phyloP scores from a whole-genome alignment of 35 echinoderm and acorn worm genomes.

The Apostichopus californicus region DNA sequence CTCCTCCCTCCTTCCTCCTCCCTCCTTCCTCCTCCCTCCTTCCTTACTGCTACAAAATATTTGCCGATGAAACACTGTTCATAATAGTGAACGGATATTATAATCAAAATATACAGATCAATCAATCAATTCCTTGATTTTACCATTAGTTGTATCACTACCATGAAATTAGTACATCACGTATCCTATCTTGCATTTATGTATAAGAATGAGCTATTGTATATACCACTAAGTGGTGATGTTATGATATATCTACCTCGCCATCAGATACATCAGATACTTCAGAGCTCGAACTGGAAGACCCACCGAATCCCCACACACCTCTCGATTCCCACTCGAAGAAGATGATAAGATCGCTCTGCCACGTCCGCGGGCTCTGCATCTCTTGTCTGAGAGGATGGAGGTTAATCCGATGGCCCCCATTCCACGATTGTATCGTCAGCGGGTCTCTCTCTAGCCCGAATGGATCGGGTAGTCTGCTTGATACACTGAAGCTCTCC shows the following conservation, averaged over 20 bases:
- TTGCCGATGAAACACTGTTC: too few relatives aligned
- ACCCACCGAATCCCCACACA: neutral
- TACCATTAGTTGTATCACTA: too few relatives aligned
- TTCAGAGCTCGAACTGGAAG: neutral
- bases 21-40: too few relatives aligned
- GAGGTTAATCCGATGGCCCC: constrained; percentile 8
- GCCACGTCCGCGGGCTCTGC: neutral
- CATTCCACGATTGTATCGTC: constrained; percentile 15
- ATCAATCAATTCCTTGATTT: too few relatives aligned
- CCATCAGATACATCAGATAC: neutral
- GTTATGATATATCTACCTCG: neutral
- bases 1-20: too few relatives aligned
- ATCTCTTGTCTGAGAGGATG: neutral
- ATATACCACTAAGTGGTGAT: neutral
- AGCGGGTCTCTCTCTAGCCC: neutral
- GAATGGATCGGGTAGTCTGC: neutral
- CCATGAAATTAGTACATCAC: too few relatives aligned
- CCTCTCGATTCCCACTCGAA: constrained; percentile 3
- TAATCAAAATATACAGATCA: too few relatives aligned
- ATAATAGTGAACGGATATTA: too few relatives aligned
- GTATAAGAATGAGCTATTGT: neutral
- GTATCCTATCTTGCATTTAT: too few relatives aligned
- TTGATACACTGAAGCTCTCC: constrained; percentile 17
- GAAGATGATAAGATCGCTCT: constrained; percentile 36
- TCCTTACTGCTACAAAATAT: too few relatives aligned